Evolutionary conservation across 2,113 vertebrate genomes (phyloP), one percentile per base, ranked within the genome.

Genomic region (Lates calcarifer): DNA sequence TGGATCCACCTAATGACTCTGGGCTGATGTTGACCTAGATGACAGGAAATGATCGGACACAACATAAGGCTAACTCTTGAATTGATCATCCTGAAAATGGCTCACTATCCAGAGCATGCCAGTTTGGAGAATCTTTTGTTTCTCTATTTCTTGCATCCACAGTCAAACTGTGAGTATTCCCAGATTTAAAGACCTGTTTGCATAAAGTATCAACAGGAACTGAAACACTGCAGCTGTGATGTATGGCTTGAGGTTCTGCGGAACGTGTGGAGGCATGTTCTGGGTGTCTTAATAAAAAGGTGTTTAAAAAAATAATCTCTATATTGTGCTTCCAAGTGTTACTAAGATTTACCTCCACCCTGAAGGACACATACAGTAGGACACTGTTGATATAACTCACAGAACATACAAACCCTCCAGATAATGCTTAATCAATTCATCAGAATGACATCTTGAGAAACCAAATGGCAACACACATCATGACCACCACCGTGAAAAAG

Each of bases 161-260:
- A 67, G 31, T 71, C 51, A 2, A n/a, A 47, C 4, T 29, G 1
- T 62, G 55, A 33, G 7, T 79, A 43, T 66, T 58, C 55, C 43
- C 75, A 82, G 47, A 43, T 77, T 73, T 72, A 49, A 64, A 77
- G 77, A 81, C 66, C 56, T 24, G 71, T 78, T 93, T 93, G 91
- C 89, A 92, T 90, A 90, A 91, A 53, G 84, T 58, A 60, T 72
- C 24, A 89, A 57, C 75, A 56, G 53, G 71, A 83, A 89, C 75
- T 74, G 9, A 86, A 90, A 90, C 72, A 33, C 72, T 79, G 82
- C 26, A 1, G 75, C 51, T 65, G 71, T 61, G 57, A 76, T 56
- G 51, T 81, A 91, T 90, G 81, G 87, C 88, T 93, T 87, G 81
- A 92, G 78, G 86, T 89, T 94, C 71, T 70, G 82, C 77, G 72